Evolutionary conservation across 2,797 vertebrate genomes (phyloP).

Genomic region (Acrocephalus scirpaceus): DNA sequence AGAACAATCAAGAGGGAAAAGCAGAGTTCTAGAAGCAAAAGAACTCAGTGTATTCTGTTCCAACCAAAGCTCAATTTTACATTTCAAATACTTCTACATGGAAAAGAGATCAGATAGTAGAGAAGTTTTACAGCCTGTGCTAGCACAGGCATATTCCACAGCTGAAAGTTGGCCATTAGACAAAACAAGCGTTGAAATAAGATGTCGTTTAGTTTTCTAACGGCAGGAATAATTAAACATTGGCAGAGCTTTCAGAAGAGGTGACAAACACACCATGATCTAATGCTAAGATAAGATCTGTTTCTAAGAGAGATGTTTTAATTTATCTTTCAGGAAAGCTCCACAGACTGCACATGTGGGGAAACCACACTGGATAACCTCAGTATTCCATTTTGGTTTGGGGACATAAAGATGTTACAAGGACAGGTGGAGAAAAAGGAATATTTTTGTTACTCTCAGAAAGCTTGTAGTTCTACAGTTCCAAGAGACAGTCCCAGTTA

Average conservation of each 20-base stretch:
- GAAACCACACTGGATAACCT: not conserved
- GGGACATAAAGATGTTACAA: not conserved
- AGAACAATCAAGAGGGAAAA: not conserved
- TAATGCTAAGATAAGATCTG: constrained; percentile 23
- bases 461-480: not conserved
- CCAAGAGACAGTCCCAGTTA: not conserved
- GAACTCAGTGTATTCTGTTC: not conserved
- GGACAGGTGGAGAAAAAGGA: not conserved
- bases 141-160: constrained; percentile 16
- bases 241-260: constrained; percentile 28
- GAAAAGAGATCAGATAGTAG: constrained; percentile 22
- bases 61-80: not conserved
- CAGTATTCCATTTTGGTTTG: not conserved
- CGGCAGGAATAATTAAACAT: constrained; percentile 45
- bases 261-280: constrained; percentile 35
- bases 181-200: constrained; percentile 38
- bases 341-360: not conserved
- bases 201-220: constrained; percentile 27
- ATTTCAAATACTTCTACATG: not conserved
- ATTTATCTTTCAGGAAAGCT: constrained; percentile 11
- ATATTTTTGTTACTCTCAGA: not conserved
- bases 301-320: not conserved
- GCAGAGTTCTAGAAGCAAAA: not conserved
- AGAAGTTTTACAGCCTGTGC: constrained; percentile 3
- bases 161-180: constrained; percentile 29